Evolutionary conservation across 2,888 invertebrate species (phyloP), one percentile per base, ranked within the genome.

Genomic region (Diloba caeruleocephala): DNA sequence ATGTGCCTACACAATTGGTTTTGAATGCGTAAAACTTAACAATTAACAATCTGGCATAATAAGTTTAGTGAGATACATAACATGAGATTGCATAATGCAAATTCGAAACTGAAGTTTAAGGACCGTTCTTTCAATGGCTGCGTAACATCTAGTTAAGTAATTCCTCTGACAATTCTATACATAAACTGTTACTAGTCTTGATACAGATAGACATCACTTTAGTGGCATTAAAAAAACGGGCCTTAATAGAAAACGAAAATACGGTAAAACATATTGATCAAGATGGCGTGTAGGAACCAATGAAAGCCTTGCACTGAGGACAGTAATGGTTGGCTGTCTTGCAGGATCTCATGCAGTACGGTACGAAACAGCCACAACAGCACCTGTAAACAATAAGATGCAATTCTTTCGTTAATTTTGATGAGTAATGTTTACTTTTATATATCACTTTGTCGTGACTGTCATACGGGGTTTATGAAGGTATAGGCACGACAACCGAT

Each of bases 251-350:
- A 19, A 38, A 34, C 26, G 29, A 34, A 5, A 28, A 17, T 15
- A 8, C 7, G 4, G 1, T 44, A n/a, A n/a, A 0, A 5, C 0
- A 10, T n/a, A n/a, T n/a, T n/a, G 28, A 74, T 90, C 82, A 93
- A 19, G 92, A 90, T 9, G 90, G 91, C 8, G 82, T 78, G 55
- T 89, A 84, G 19, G 89, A 78, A 10, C 93, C 93, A 48, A 92
- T 74, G 71, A 90, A 93, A 4, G 90, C 92, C 58, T 86, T 84
- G 74, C 92, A 91, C 56, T 87, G 79, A 13, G 94, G 93, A 71
- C 93, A 94, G 87, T 94, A 94, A 74, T 93, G 93, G 65, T 93
- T 94, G 43, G 92, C 94, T 61, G 94, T 94, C 82, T 94, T 94
- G 83, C 92, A 93, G 8, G 93, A 93, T 31, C 82, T 80, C 91